Conservation (phyloP, 2,888 invertebrate genomes). For the Corbicula japonica region DNA sequence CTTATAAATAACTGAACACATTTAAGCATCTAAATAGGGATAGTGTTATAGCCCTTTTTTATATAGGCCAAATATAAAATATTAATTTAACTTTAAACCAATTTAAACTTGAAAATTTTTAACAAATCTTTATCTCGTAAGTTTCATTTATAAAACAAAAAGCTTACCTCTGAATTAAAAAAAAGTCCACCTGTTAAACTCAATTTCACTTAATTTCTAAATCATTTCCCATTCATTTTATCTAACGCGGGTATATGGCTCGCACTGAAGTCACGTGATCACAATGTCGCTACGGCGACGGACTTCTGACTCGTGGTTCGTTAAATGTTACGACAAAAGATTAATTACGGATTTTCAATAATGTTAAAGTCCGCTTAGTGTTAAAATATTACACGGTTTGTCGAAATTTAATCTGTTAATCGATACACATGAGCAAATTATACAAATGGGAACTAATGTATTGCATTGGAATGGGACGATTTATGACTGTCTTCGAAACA, state of each 20-base stretch:
- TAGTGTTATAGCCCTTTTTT: no score
- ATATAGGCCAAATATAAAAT: no score
- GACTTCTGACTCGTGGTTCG: slow-evolving; percentile 43
- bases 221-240: slow-evolving; percentile 10
- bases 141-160: no score
- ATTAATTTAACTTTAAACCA: no score
- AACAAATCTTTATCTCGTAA: no score
- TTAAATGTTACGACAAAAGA: slow-evolving; percentile 43
- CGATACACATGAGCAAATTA: slow-evolving; percentile 46
- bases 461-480: no score
- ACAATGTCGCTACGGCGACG: slow-evolving; percentile 78
- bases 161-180: no score
- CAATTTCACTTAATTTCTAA: background rate
- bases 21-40: no score
- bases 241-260: slow-evolving; percentile 35
- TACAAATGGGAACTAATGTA: no score
- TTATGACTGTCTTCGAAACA: no score
- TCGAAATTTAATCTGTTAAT: slow-evolving; percentile 50
- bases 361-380: slow-evolving; percentile 35
- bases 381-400: slow-evolving; percentile 52
- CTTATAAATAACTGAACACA: no score
- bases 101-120: no score
- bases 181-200: background rate
- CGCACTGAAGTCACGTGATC: slow-evolving; percentile 73
- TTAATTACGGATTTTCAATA: slow-evolving; percentile 55